Evolutionary conservation across 2,888 invertebrate genomes (phyloP).

Genomic region (Synanthedon myopaeformis): DNA sequence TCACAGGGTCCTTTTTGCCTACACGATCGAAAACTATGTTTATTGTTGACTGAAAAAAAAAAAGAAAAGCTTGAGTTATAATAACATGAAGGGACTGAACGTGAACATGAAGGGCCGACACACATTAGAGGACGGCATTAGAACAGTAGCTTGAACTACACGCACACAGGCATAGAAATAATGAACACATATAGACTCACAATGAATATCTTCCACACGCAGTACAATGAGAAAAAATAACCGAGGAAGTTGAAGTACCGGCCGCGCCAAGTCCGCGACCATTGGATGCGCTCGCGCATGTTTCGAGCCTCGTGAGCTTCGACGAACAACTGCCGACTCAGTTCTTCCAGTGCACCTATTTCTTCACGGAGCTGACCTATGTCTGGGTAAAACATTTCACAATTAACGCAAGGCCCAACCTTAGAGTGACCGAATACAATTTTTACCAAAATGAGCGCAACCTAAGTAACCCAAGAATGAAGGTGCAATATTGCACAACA

Average conservation of each 20-base stretch:
- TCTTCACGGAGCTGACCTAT: conserved; percentile 86
- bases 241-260: conserved; percentile 98
- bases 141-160: too few species aligned
- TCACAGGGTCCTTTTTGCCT: conserved; percentile 98
- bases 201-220: conserved; percentile 99
- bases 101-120: too few species aligned
- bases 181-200: conserved; percentile 71
- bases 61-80: background rate
- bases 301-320: conserved; percentile 94
- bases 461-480: too few species aligned
- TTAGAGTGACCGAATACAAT: background rate
- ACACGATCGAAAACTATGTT: conserved; percentile 99
- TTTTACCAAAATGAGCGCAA: too few species aligned
- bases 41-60: conserved; percentile 82
- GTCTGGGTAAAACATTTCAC: conserved; percentile 58
- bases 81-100: background rate
- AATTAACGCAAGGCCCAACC: background rate
- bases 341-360: conserved; percentile 89
- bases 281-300: conserved; percentile 91
- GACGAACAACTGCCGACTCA: conserved; percentile 94
- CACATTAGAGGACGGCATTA: too few species aligned
- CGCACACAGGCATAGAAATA: background rate
- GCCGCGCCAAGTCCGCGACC: conserved; percentile 96
- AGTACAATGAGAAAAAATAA: conserved; percentile 98
- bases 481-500: too few species aligned